Evolutionary conservation across 1,140 invertebrate species (phyloP).

Genomic region (Cotesia glomerata): DNA sequence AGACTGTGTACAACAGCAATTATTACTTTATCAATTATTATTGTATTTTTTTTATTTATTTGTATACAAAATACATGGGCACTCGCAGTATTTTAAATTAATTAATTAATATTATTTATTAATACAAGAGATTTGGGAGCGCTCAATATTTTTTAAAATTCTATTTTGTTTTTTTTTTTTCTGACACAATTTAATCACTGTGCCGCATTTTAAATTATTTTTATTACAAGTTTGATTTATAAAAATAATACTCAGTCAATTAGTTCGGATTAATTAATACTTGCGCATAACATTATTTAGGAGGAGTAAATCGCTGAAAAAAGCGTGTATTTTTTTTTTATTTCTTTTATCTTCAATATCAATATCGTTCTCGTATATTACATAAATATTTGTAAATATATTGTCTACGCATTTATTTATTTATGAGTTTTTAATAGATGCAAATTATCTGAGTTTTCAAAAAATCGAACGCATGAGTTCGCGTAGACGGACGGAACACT

Average conservation of each 20-base stretch:
- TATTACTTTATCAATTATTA: slow-evolving; percentile 18
- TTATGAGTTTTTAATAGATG: background rate
- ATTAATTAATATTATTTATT: slow-evolving; percentile 9
- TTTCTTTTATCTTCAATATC: background rate
- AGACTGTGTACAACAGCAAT: slow-evolving; percentile 14
- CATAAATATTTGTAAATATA: background rate
- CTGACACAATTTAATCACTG: background rate
- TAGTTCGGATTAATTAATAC: slow-evolving; percentile 53
- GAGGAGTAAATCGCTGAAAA: slow-evolving; percentile 31
- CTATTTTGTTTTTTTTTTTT: slow-evolving; percentile 22
- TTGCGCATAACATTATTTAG: slow-evolving; percentile 37
- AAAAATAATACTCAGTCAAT: slow-evolving; percentile 62
- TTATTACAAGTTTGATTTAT: slow-evolving; percentile 40
- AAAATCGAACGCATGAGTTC: slow-evolving; percentile 29
- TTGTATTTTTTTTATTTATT: slow-evolving; percentile 18
- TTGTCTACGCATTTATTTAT: slow-evolving; percentile 17
- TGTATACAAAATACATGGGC: slow-evolving; percentile 48
- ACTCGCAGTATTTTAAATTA: slow-evolving; percentile 32
- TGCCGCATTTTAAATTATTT: slow-evolving; percentile 7
- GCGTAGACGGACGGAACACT: slow-evolving; percentile 41
- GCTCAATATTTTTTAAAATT: slow-evolving; percentile 7
- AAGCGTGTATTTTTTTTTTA: slow-evolving; percentile 21
- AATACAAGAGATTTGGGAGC: slow-evolving; percentile 12
- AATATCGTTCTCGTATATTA: slow-evolving; percentile 9
- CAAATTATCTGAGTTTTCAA: background rate